Evolutionary conservation across 2,113 vertebrate genomes (phyloP).

Genomic region (Morone saxatilis): DNA sequence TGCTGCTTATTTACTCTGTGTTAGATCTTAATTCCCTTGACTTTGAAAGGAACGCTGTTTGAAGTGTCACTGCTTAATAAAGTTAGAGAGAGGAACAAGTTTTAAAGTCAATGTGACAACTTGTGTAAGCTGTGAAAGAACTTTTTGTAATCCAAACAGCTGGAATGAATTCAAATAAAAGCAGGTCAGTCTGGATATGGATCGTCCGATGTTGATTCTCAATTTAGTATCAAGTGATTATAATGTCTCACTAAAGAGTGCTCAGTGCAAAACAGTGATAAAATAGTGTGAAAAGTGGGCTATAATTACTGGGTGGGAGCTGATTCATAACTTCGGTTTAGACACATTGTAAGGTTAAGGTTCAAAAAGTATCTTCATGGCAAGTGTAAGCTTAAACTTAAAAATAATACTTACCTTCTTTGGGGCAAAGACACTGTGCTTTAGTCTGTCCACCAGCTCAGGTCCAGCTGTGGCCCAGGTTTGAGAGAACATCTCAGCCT

Average conservation of each 20-base stretch:
- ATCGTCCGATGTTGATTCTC: background rate
- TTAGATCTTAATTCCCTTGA: conserved; percentile 50
- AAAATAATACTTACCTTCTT: conserved; percentile 87
- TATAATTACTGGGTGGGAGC: background rate
- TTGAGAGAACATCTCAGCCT: conserved; percentile 89
- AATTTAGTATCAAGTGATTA: conserved; percentile 9
- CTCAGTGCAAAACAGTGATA: background rate
- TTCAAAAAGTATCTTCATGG: background rate
- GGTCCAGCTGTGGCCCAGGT: conserved; percentile 89
- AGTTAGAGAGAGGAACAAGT: conserved; percentile 10
- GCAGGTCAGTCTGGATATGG: conserved; percentile 22
- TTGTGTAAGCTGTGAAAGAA: conserved; percentile 14
- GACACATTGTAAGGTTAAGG: background rate
- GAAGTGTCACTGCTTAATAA: conserved; percentile 52
- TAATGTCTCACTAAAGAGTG: background rate
- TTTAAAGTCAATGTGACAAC: conserved; percentile 46
- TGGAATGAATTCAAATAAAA: conserved; percentile 27
- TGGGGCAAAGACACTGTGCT: conserved; percentile 90
- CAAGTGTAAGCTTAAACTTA: too few species aligned
- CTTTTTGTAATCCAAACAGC: conserved; percentile 11
- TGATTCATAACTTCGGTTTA: background rate
- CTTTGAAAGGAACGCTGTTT: conserved; percentile 29
- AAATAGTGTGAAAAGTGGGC: background rate
- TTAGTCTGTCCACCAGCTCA: conserved; percentile 92
- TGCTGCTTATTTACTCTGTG: conserved; percentile 34